phyloP scores from a whole-genome alignment of 2,113 vertebrate species.

The Macroglossus sobrinus region DNA sequence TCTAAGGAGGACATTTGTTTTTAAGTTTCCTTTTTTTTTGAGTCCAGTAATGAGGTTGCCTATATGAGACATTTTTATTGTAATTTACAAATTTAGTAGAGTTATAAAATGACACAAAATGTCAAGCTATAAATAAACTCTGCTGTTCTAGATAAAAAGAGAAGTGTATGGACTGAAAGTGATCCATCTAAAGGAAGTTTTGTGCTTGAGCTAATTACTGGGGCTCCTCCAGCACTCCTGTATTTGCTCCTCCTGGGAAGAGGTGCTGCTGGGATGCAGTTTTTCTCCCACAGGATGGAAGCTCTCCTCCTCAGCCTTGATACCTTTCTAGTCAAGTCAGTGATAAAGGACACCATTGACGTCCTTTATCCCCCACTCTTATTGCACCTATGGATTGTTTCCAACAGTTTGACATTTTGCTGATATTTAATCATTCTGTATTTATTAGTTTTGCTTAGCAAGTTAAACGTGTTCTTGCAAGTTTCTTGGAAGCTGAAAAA shows the following conservation, averaged over 20 bases:
- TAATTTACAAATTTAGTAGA: constrained; percentile 27
- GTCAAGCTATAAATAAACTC: constrained; percentile 18
- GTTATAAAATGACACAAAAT: not conserved
- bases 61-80: constrained; percentile 31
- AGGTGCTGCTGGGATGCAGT: not conserved
- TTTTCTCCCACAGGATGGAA: not conserved
- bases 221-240: not conserved
- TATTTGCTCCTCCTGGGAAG: not conserved
- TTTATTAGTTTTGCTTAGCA: constrained; percentile 13
- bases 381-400: not conserved
- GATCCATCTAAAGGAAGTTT: not conserved
- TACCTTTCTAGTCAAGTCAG: not conserved
- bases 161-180: not conserved
- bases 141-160: not conserved
- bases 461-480: not conserved
- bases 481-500: not conserved
- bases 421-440: not conserved
- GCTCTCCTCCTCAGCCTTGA: not conserved
- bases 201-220: not conserved
- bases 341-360: not conserved
- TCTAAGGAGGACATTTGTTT: not conserved
- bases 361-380: not conserved
- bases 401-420: not conserved
- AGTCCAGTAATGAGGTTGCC: not conserved
- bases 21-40: not conserved